A percentile compares a stretch with the other conserved stretches of the same genome.
phyloP scores from a whole-genome alignment of 92 coral and sea anemone genomes.

The Virgularia gustaviana region DNA sequence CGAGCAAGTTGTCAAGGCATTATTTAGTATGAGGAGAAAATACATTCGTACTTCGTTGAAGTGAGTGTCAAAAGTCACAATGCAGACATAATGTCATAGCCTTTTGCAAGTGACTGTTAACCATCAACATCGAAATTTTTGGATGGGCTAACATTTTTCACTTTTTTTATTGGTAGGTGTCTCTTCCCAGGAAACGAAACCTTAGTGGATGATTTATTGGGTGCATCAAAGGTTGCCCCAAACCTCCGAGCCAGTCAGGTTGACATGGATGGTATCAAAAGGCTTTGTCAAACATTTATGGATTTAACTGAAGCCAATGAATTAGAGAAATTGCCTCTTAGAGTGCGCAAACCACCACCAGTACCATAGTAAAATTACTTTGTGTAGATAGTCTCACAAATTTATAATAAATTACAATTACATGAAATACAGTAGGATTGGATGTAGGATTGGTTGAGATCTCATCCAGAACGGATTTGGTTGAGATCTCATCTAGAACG shows the following conservation, averaged over 20 bases:
- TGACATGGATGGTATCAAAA: slow-evolving; percentile 62
- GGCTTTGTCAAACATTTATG: slow-evolving; percentile 64
- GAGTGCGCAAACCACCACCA: slow-evolving; percentile 66
- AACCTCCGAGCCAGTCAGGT: slow-evolving; percentile 74
- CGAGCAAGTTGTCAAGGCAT: slow-evolving; percentile 95
- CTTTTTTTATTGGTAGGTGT: slow-evolving; percentile 58
- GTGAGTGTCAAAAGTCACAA: slow-evolving; percentile 47
- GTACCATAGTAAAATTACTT: no score
- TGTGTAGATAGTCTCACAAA: not conserved
- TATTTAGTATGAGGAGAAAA: slow-evolving; percentile 75
- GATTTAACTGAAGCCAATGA: slow-evolving; percentile 52
- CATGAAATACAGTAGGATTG: not conserved
- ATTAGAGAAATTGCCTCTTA: slow-evolving; percentile 62
- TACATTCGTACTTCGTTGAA: slow-evolving; percentile 72
- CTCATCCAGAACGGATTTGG: no score
- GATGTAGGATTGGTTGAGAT: not conserved
- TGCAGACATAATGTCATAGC: not conserved
- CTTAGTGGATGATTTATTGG: slow-evolving; percentile 59
- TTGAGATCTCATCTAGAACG: no score
- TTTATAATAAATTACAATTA: not conserved
- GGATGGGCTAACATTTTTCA: not conserved
- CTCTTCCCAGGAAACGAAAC: slow-evolving; percentile 73
- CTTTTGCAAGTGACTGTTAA: not conserved
- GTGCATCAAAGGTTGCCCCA: slow-evolving; percentile 65
- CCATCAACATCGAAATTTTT: not conserved